Evolutionary conservation across 2,797 vertebrate species (phyloP).

Genomic region (Microcaecilia unicolor): DNA sequence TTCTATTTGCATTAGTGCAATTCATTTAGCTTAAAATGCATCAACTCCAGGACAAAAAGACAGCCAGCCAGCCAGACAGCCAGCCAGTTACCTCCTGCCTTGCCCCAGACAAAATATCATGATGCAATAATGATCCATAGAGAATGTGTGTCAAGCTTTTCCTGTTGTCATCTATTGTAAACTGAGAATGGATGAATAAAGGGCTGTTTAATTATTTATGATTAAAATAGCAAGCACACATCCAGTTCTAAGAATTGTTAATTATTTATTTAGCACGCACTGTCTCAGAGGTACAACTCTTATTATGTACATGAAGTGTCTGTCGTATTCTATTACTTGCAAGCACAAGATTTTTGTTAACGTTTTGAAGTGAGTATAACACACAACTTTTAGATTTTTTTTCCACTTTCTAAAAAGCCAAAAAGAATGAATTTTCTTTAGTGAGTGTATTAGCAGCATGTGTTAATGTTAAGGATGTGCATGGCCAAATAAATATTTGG

Average conservation of each 20-base stretch:
- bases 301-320: constrained; percentile 29
- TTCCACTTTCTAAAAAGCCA: too few species aligned
- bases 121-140: neutral
- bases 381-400: too few species aligned
- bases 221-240: constrained; percentile 59
- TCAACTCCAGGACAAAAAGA: too few species aligned
- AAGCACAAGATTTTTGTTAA: constrained; percentile 17
- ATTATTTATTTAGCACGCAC: constrained; percentile 76
- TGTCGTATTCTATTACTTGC: constrained; percentile 34
- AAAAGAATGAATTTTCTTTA: too few species aligned
- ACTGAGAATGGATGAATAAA: constrained; percentile 54
- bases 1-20: too few species aligned
- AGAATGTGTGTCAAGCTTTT: constrained; percentile 4
- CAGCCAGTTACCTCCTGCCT: too few species aligned
- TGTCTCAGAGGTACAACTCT: constrained; percentile 48
- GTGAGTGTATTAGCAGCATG: too few species aligned
- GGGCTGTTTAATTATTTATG: constrained; percentile 76
- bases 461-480: too few species aligned
- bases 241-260: constrained; percentile 56
- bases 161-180: constrained; percentile 5
- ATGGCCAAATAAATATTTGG: too few species aligned
- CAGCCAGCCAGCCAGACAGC: too few species aligned
- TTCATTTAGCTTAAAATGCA: too few species aligned
- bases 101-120: neutral
- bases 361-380: too few species aligned